phyloP scores from a whole-genome alignment of 2,113 vertebrate genomes.

The Ploceus nigricollis region DNA sequence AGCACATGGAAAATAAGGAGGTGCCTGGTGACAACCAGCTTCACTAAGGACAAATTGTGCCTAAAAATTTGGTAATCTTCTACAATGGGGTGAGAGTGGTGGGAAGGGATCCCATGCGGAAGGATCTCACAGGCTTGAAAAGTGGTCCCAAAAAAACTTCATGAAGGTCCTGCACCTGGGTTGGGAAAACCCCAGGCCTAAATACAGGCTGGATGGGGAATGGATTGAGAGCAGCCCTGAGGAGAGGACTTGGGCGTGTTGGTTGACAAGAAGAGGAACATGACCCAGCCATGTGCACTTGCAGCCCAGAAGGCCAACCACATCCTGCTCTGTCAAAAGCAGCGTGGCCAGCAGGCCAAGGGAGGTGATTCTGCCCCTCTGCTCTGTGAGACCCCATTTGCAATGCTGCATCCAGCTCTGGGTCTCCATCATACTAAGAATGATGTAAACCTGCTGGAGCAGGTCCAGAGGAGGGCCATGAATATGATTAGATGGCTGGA shows the following conservation, averaged over 20 bases:
- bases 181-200: background rate
- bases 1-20: background rate
- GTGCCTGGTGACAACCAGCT: background rate
- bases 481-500: background rate
- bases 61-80: background rate
- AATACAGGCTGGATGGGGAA: background rate
- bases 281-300: background rate
- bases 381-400: background rate
- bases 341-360: background rate
- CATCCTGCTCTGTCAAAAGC: background rate
- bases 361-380: background rate
- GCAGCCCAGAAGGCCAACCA: fast-evolving
- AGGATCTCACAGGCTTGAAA: background rate
- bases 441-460: background rate
- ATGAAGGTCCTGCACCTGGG: background rate
- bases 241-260: background rate
- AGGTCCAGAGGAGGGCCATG: background rate
- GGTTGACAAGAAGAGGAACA: background rate
- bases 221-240: background rate
- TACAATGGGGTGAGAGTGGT: background rate
- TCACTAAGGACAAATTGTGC: background rate
- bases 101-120: background rate
- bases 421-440: background rate
- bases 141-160: background rate
- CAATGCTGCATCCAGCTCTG: background rate